phyloP scores from a whole-genome alignment of 1,140 invertebrate genomes.

The Conus ventricosus region DNA sequence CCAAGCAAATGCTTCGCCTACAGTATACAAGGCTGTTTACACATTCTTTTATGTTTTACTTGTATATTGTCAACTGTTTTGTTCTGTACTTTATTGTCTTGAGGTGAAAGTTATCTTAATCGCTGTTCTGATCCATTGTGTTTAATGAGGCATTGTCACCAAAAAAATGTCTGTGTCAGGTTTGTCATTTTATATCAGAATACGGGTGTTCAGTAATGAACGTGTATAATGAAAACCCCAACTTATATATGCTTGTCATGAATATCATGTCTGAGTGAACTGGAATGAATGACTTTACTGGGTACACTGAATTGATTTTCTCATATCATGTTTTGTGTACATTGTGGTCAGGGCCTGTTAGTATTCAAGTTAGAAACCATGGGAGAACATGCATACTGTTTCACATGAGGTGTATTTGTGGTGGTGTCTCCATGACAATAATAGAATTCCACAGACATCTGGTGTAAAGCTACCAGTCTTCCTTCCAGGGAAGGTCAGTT shows the following conservation, averaged over 20 bases:
- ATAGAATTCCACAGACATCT: no score
- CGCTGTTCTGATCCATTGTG: background rate
- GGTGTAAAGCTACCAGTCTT: no score
- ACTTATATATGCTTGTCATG: background rate
- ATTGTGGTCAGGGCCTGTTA: background rate
- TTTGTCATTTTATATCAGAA: background rate
- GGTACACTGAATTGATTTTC: background rate
- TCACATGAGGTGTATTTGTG: no score
- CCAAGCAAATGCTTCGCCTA: background rate
- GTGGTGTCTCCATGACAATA: no score
- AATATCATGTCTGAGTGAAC: background rate
- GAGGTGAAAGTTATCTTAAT: background rate
- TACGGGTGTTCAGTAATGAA: constrained; percentile 2
- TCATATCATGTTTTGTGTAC: background rate
- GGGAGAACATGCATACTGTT: no score
- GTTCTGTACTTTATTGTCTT: background rate
- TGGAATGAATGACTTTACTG: background rate
- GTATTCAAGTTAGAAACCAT: no score
- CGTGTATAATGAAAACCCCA: background rate
- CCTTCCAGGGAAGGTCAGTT: no score
- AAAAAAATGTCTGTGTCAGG: background rate
- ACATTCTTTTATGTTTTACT: background rate
- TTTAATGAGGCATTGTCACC: background rate
- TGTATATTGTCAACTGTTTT: background rate
- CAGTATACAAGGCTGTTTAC: background rate